Evolutionary conservation across 1,140 invertebrate species (phyloP).

Genomic region (Neelides sp.): DNA sequence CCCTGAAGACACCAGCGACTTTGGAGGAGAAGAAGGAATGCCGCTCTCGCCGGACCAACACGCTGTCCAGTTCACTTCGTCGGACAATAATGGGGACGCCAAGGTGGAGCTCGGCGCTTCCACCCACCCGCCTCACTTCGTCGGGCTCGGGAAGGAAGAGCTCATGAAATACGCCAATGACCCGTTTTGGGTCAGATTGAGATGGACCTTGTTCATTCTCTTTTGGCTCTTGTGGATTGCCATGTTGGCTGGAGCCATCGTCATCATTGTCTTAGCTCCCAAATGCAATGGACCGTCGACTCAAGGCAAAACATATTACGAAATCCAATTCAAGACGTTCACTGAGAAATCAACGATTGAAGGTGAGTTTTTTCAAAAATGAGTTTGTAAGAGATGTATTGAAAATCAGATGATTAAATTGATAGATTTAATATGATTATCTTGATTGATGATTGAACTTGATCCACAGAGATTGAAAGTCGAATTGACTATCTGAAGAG

Average conservation of each 20-base stretch:
- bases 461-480: constrained; percentile 34
- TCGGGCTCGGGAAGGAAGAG: constrained; percentile 79
- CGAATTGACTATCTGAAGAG: constrained; percentile 37
- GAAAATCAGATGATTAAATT: constrained; percentile 33
- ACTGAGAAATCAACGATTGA: constrained; percentile 5
- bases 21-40: constrained; percentile 11
- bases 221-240: constrained; percentile 77
- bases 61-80: constrained; percentile 54
- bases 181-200: constrained; percentile 74
- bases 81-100: constrained; percentile 62
- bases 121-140: constrained; percentile 43
- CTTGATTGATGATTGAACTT: constrained; percentile 39
- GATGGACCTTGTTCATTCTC: constrained; percentile 67
- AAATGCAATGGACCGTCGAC: constrained; percentile 55
- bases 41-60: constrained; percentile 27
- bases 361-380: constrained; percentile 16
- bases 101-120: constrained; percentile 64
- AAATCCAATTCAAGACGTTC: constrained; percentile 16
- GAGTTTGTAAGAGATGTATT: constrained; percentile 34
- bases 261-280: constrained; percentile 68
- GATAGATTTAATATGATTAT: constrained; percentile 37
- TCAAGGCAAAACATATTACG: constrained; percentile 11
- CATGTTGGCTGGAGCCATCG: constrained; percentile 70
- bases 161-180: constrained; percentile 82
- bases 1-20: constrained; percentile 21